Evolutionary conservation across 2,113 vertebrate genomes (phyloP).

Genomic region (Mesoclemmys tuberculata): DNA sequence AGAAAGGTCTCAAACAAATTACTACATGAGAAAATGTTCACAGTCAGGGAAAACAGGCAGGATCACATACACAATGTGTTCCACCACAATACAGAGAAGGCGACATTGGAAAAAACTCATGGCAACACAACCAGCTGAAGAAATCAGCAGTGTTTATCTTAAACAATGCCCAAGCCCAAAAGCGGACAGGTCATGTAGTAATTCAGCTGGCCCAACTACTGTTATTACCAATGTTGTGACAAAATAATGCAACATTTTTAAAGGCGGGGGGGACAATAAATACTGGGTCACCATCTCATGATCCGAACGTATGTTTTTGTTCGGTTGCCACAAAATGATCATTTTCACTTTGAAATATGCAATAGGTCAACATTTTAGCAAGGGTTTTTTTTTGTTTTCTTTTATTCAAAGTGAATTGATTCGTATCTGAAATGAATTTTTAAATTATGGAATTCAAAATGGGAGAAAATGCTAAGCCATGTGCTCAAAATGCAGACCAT

Average conservation of each 20-base stretch:
- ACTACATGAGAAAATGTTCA: accelerated
- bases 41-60: neutral
- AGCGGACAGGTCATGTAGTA: neutral
- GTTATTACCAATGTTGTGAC: neutral
- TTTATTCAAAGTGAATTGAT: neutral
- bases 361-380: neutral
- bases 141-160: accelerated
- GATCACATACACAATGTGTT: accelerated
- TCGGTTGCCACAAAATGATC: neutral
- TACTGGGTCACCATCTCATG: neutral
- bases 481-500: neutral
- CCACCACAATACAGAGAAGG: neutral
- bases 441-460: neutral
- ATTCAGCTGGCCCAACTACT: neutral
- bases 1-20: accelerated
- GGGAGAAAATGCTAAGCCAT: neutral
- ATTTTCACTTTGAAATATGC: neutral
- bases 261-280: neutral
- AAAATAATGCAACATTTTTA: neutral
- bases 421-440: neutral
- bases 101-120: neutral
- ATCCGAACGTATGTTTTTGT: neutral
- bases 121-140: neutral
- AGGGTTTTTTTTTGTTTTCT: neutral
- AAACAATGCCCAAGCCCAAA: neutral